Evolutionary conservation across 2,113 vertebrate species (phyloP), one percentile per base, ranked within the genome.

Genomic region (Clarias gariepinus): DNA sequence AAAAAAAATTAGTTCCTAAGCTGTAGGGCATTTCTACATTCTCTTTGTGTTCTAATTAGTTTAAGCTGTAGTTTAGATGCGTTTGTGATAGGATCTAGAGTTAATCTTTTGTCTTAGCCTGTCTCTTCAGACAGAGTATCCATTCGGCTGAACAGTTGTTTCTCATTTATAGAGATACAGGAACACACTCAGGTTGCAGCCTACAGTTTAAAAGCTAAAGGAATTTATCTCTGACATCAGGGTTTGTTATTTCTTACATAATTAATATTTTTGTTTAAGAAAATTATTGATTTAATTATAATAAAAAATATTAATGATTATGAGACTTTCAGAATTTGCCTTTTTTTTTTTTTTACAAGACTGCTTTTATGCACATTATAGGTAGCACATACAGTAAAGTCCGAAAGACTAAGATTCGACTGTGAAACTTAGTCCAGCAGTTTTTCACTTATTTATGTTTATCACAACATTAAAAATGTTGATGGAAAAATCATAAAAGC

Each of bases 91-190:
- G 5, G 81, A 47, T 33, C 28, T 55, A 10, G 18, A 30, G 47
- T 83, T 12, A 47, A 18, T 82, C 36, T 61, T 30, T 33, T 55
- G 18, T 53, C 47, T 52, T 33, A 69, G 9, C n/a, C n/a, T 1
- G 7, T n/a, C 23, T 77, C 47, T 28, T 73, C 25, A 47, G 13
- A 64, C 57, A 28, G 21, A 6, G 3, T 36, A 23, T n/a, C 52
- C 28, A n/a, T 58, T 80, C 58, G 47, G 19, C 52, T 0, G 30
- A 41, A 71, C 53, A 53, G 76, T 76, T 81, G 60, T 84, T 74
- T 80, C 18, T 81, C 52, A n/a, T 81, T 86, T 71, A 21, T 57
- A 13, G 41, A 23, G 76, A 36, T 47, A 60, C 84, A 53, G 69
- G 83, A 69, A 55, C 23, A 47, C 9, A 52, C 21, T 28, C 16